phyloP scores from a whole-genome alignment of 1,140 invertebrate genomes.

The Ceratosolen solmsi region DNA sequence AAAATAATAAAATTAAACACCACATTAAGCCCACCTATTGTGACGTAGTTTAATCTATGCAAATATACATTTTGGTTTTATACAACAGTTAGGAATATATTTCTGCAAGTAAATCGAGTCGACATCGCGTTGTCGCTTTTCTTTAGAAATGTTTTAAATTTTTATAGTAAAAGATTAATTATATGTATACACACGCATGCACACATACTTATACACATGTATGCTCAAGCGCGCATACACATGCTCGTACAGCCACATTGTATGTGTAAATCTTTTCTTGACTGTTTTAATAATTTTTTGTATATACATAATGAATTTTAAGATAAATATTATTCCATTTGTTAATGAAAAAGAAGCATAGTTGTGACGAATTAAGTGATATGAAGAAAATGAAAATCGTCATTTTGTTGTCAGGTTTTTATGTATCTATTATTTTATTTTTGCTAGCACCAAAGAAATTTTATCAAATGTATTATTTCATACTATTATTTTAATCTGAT shows the following conservation, averaged over 20 bases:
- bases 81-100: conserved; percentile 39
- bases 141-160: conserved; percentile 39
- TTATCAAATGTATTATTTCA: conserved; percentile 38
- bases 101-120: conserved; percentile 26
- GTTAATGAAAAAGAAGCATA: conserved; percentile 38
- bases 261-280: conserved; percentile 19
- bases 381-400: conserved; percentile 25
- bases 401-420: conserved; percentile 39
- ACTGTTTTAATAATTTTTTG: conserved; percentile 37
- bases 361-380: conserved; percentile 43
- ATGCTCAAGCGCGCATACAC: background rate
- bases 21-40: conserved; percentile 44
- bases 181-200: background rate
- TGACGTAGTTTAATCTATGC: conserved; percentile 40
- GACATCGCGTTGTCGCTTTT: background rate
- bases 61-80: conserved; percentile 46
- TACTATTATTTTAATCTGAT: conserved; percentile 30
- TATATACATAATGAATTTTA: conserved; percentile 48
- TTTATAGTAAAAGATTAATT: conserved; percentile 41
- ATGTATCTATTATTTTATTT: conserved; percentile 46
- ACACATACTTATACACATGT: background rate
- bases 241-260: background rate
- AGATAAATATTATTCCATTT: conserved; percentile 46
- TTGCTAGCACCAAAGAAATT: conserved; percentile 53
- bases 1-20: conserved; percentile 42